These are phyloP conservation scores for Cataglyphis albicans DNA, from an alignment of 2,888 invertebrate species.

Conservation along the genomic window DNA sequence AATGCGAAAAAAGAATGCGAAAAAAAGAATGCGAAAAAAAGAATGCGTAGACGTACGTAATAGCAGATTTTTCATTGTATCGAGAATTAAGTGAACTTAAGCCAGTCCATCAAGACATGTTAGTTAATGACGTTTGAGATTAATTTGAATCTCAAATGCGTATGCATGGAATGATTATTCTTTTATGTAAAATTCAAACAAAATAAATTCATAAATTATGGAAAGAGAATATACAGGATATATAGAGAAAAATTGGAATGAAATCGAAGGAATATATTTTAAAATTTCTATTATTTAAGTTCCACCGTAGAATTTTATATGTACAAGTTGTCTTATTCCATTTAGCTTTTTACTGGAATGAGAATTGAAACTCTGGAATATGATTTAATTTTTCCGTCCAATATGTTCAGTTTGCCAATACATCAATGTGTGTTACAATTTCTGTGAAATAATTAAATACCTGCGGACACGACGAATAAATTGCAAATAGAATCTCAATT, in stretches of 20 bases:
- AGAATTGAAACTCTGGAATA: constrained; percentile 21
- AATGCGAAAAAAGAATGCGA: constrained; percentile 34
- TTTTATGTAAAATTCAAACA: constrained; percentile 2
- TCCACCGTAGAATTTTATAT: background rate
- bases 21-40: constrained; percentile 21
- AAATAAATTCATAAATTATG: constrained; percentile 46
- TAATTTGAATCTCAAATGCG: constrained; percentile 14
- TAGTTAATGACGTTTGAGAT: constrained; percentile 9
- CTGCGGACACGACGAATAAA: constrained; percentile 26
- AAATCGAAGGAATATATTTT: background rate
- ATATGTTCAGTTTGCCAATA: constrained; percentile 24
- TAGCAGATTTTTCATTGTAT: background rate
- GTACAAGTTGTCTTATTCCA: constrained; percentile 14
- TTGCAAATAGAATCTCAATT: constrained; percentile 18
- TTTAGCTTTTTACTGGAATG: background rate
- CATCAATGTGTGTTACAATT: constrained; percentile 35
- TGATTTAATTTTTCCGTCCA: constrained; percentile 41
- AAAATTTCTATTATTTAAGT: background rate
- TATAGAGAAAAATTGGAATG: background rate
- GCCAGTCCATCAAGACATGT: background rate
- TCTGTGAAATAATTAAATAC: constrained; percentile 46
- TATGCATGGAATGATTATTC: background rate
- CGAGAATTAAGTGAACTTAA: constrained; percentile 11
- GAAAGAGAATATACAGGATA: background rate
- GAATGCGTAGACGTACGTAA: constrained; percentile 39